Conservation (phyloP, 1,140 invertebrate species). For the Gryon sp. region DNA sequence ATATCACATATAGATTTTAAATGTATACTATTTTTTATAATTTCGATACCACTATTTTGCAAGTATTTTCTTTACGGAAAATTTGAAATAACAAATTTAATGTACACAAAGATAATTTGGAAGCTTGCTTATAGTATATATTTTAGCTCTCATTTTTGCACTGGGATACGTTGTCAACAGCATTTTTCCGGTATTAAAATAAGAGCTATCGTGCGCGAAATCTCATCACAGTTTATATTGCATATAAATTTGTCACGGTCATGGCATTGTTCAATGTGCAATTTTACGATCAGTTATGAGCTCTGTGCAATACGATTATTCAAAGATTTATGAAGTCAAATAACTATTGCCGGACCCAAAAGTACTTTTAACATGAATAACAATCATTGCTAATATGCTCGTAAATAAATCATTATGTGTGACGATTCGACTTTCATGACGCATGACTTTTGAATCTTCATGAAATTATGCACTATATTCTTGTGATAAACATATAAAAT, state of each 20-base stretch:
- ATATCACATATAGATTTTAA: too few relatives aligned
- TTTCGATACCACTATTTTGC: too few relatives aligned
- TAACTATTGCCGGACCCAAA: slow-evolving; percentile 9
- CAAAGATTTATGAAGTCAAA: slow-evolving; percentile 33
- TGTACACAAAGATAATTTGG: too few relatives aligned
- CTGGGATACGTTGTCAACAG: slow-evolving; percentile 22
- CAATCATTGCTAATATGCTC: slow-evolving; percentile 23
- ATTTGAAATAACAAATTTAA: slow-evolving; percentile 21
- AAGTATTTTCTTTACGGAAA: too few relatives aligned
- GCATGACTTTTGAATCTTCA: not conserved
- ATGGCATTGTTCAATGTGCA: slow-evolving; percentile 18
- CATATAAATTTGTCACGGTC: slow-evolving; percentile 47
- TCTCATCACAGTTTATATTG: slow-evolving; percentile 52
- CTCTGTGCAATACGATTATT: slow-evolving; percentile 21
- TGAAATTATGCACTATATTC: too few relatives aligned
- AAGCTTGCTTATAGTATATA: too few relatives aligned
- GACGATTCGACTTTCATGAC: slow-evolving; percentile 6
- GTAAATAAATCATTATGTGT: slow-evolving; percentile 18
- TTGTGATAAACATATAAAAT: too few relatives aligned
- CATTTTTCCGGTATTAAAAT: slow-evolving; percentile 51
- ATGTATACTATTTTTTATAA: too few relatives aligned
- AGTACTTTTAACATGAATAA: slow-evolving; percentile 32
- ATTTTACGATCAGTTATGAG: slow-evolving; percentile 47
- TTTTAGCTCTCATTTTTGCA: slow-evolving; percentile 13
- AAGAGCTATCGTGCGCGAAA: slow-evolving; percentile 33